Evolutionary conservation across 2,113 vertebrate genomes (phyloP).

Genomic region (Odocoileus virginianus): DNA sequence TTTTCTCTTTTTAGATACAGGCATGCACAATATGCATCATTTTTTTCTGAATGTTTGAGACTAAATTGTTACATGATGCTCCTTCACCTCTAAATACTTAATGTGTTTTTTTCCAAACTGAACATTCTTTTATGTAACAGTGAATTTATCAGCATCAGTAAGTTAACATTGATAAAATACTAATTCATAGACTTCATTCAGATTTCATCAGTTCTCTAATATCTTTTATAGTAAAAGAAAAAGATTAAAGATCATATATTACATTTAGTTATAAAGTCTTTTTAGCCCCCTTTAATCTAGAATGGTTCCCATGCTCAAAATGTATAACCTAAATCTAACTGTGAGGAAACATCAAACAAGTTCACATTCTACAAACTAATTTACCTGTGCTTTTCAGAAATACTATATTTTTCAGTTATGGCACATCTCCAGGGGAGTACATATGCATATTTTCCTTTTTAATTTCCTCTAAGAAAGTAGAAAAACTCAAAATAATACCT

Average conservation of each 20-base stretch:
- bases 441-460: neutral
- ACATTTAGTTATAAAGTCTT: neutral
- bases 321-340: neutral
- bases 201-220: neutral
- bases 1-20: neutral
- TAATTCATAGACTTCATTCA: neutral
- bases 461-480: slow-evolving; percentile 5
- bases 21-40: neutral
- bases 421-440: neutral
- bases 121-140: neutral
- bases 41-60: slow-evolving; percentile 12
- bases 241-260: neutral
- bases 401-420: neutral
- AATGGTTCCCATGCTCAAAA: neutral
- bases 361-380: neutral
- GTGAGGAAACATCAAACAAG: neutral
- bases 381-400: neutral
- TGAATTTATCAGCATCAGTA: neutral
- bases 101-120: neutral
- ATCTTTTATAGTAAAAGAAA: neutral
- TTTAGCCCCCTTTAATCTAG: neutral
- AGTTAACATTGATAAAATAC: neutral
- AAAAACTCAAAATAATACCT: neutral
- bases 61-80: neutral
- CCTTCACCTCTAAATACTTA: neutral